phyloP scores from a whole-genome alignment of 1,140 invertebrate genomes.

The Psix sp. region DNA sequence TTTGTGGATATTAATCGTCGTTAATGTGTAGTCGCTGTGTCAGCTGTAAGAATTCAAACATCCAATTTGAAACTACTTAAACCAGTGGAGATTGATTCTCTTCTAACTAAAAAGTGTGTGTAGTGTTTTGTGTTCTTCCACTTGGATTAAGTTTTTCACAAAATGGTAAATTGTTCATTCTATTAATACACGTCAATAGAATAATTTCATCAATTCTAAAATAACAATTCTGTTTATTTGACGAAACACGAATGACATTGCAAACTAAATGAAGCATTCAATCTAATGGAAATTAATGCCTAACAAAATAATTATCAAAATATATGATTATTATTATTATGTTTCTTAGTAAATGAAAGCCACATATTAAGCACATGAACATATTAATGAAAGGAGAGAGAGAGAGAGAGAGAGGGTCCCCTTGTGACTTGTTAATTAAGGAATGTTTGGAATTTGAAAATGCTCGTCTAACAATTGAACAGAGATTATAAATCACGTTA shows the following conservation, averaged over 20 bases:
- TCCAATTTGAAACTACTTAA: slow-evolving; percentile 4
- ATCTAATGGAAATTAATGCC: no score
- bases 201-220: background rate
- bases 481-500: slow-evolving; percentile 21
- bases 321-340: no score
- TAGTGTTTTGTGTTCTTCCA: slow-evolving; percentile 30
- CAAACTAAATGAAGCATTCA: no score
- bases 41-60: slow-evolving; percentile 9
- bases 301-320: no score
- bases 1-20: slow-evolving; percentile 5
- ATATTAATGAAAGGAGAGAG: no score
- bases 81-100: slow-evolving; percentile 19
- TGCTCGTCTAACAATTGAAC: slow-evolving; percentile 23
- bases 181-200: background rate
- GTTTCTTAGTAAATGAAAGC: no score
- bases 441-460: no score
- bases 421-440: no score
- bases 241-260: no score
- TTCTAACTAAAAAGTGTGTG: slow-evolving; percentile 17
- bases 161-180: slow-evolving; percentile 23
- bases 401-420: no score
- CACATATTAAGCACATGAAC: no score
- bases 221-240: no score
- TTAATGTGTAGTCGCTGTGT: background rate
- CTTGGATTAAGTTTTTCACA: slow-evolving; percentile 14